phyloP scores from a whole-genome alignment of 2,797 vertebrate species.

The Sarcoramphus papa region DNA sequence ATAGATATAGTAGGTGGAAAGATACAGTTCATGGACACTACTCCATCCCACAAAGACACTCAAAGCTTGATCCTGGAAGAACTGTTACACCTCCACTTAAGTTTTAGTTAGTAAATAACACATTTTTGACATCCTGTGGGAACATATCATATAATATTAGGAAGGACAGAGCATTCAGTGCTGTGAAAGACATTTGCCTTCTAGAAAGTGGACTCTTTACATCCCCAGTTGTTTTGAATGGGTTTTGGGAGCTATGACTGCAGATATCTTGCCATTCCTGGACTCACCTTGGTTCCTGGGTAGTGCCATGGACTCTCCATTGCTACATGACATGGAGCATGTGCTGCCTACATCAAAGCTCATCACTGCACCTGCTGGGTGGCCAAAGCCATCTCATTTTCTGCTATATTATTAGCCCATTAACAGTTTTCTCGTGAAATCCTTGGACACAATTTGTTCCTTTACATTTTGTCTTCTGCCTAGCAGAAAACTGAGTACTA shows the following conservation, averaged over 20 bases:
- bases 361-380: not conserved
- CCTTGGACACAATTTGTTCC: not conserved
- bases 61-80: not conserved
- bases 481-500: not conserved
- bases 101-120: not conserved
- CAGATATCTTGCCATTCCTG: not conserved
- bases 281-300: not conserved
- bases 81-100: not conserved
- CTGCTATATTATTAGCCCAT: not conserved
- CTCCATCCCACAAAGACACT: not conserved
- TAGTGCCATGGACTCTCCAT: not conserved
- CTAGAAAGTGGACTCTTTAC: not conserved
- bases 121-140: not conserved
- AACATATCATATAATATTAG: not conserved
- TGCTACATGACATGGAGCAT: not conserved
- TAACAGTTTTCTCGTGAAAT: not conserved
- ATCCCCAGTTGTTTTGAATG: not conserved
- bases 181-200: not conserved
- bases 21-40: not conserved
- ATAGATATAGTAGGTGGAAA: not conserved
- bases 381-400: fast-evolving
- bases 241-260: not conserved
- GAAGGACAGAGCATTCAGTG: not conserved
- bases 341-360: not conserved
- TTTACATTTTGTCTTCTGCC: not conserved